Base-by-base conservation (phyloP, 2,113 vertebrate genomes). In the Bettongia penicillata region DNA sequence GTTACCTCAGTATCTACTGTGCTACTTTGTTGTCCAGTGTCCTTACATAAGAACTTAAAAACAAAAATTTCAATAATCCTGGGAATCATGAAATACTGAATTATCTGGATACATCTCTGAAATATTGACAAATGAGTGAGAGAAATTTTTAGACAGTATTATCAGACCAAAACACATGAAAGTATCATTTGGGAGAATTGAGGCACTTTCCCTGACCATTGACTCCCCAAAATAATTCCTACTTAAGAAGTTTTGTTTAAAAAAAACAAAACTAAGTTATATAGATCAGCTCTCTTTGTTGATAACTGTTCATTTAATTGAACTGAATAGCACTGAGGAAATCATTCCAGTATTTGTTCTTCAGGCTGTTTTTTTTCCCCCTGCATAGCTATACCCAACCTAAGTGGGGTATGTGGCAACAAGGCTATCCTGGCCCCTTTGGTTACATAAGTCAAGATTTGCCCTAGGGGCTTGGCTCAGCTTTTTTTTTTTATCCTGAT, bases 361-460 rank as follows among this genome's bases (percentile, higher is more conserved):
- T 0, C 0, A 0, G 23, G 51, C 12, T 1, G 26, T 26, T 16
- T 24, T 49, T 51, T 12, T 1, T 22, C 19, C 3, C 51, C 12
- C 16, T 2, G 0, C n/a, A 31, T 10, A 23, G 11, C 22, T 1
- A 22, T 31, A 68, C 0, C 2, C 19, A 84, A 22, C 37, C 51
- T 25, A 43, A 28, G 43, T 84, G 68, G n/a, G 68, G 68, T 84
- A 53, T 12, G 51, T 26, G 91, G 26, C 26, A 47, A 26, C 8
- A 0, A 4, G 6, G 8, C 5, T 31, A 52, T 31, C 10, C 68
- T 84, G 68, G 68, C n/a, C 68, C 68, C 50, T 51, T 90, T 28
- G 31, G 43, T 68, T 9, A 7, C 5, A 0, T 16, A 93, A 50
- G 49, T 91, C 90, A 31, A 68, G 90, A 68, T 92, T 51, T 95